Conservation (phyloP, 2,113 vertebrate species). For the Aegotheles bennettii region DNA sequence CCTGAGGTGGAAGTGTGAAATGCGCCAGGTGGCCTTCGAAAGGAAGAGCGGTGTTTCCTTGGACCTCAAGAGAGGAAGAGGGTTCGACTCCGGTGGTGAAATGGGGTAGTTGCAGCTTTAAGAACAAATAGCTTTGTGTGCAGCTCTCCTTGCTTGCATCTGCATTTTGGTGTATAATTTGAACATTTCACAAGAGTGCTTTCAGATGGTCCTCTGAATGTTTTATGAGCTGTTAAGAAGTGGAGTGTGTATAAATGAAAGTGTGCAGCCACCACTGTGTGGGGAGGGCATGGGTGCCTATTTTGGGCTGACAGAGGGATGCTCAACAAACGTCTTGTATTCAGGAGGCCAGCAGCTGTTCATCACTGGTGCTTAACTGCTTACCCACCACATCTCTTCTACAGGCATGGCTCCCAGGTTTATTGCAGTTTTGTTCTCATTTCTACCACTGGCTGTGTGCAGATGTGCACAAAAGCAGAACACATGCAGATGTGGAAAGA, state of each 20-base stretch:
- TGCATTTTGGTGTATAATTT: neutral
- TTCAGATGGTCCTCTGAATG: slow-evolving; percentile 32
- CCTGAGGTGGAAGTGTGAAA: neutral
- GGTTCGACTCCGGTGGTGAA: neutral
- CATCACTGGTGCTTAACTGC: neutral
- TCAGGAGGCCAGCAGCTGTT: slow-evolving; percentile 29
- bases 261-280: neutral
- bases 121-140: neutral
- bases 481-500: accelerated
- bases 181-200: slow-evolving; percentile 16
- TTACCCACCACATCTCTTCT: neutral
- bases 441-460: accelerated
- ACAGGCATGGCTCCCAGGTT: neutral
- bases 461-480: neutral
- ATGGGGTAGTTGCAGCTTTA: neutral
- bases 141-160: neutral
- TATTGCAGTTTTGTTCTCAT: neutral
- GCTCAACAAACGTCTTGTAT: neutral
- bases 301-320: slow-evolving; percentile 13
- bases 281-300: neutral
- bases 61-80: neutral
- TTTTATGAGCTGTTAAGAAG: neutral
- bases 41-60: neutral
- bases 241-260: neutral
- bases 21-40: neutral